A percentile compares a stretch with the other conserved stretches of the same genome.
phyloP scores from a whole-genome alignment of 2,113 vertebrate species.

The Myodes glareolus region DNA sequence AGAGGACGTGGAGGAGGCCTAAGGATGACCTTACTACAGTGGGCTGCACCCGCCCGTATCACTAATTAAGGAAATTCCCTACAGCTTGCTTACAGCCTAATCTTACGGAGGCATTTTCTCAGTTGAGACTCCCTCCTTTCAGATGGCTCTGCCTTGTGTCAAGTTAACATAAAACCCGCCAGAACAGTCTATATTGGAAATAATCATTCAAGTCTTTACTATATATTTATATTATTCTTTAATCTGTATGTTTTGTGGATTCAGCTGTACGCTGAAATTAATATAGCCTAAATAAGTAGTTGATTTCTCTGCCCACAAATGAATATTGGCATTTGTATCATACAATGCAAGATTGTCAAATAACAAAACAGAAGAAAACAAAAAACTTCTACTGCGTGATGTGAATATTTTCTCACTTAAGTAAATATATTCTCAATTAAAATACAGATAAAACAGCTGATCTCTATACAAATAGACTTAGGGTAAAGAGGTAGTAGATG shows the following conservation, averaged over 20 bases:
- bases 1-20: background rate
- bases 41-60: too few species aligned
- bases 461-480: background rate
- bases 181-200: background rate
- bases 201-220: slow-evolving; percentile 14
- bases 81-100: background rate
- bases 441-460: background rate
- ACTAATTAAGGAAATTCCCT: background rate
- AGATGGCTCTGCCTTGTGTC: background rate
- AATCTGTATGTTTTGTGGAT: background rate
- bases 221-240: background rate
- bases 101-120: background rate
- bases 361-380: background rate
- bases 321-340: background rate
- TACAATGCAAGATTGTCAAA: background rate
- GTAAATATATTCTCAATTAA: background rate
- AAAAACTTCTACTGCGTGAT: background rate
- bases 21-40: background rate
- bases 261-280: background rate
- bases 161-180: background rate
- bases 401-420: background rate
- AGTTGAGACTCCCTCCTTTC: background rate
- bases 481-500: background rate
- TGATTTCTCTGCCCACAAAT: slow-evolving; percentile 30
- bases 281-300: slow-evolving; percentile 38